Percentiles rank a stretch among this genome's conserved stretches.
These are phyloP conservation scores for Neodontobutis hainanensis DNA, from an alignment of 2,113 vertebrate genomes.

Conservation along the genomic window DNA sequence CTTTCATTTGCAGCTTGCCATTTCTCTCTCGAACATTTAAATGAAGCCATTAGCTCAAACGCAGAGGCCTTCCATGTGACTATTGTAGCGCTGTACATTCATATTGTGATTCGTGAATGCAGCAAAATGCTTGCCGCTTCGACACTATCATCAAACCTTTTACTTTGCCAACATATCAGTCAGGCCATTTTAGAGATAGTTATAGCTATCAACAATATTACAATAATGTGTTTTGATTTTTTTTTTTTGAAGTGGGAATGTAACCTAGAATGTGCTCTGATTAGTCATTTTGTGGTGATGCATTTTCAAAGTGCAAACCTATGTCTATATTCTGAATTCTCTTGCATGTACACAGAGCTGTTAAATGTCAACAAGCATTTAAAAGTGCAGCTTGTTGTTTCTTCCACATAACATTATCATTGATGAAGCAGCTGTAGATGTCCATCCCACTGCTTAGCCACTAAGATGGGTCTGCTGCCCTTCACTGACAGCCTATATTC, in stretches of 20 bases:
- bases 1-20: conserved; percentile 11
- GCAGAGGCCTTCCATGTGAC: not conserved
- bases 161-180: conserved; percentile 2
- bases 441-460: conserved; percentile 45
- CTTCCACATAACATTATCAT: conserved; percentile 34
- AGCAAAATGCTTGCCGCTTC: no score
- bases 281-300: conserved; percentile 8
- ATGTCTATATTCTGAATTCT: conserved; percentile 19
- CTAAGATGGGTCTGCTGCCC: conserved; percentile 66
- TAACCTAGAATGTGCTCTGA: not conserved
- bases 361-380: conserved; percentile 30
- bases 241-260: not conserved
- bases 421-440: conserved; percentile 45
- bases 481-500: conserved; percentile 71
- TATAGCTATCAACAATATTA: not conserved
- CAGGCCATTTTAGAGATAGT: conserved; percentile 1
- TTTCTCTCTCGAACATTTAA: conserved; percentile 11
- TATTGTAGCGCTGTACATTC: not conserved
- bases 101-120: not conserved
- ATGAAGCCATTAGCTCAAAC: conserved; percentile 9
- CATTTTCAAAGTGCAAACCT: conserved; percentile 17
- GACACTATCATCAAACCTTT: conserved; percentile 7
- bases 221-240: not conserved
- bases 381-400: conserved; percentile 12
- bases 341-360: conserved; percentile 12